These are phyloP conservation scores for Isaurus tuberculatus DNA, from an alignment of 92 coral and sea anemone species.

Conservation along the genomic window DNA sequence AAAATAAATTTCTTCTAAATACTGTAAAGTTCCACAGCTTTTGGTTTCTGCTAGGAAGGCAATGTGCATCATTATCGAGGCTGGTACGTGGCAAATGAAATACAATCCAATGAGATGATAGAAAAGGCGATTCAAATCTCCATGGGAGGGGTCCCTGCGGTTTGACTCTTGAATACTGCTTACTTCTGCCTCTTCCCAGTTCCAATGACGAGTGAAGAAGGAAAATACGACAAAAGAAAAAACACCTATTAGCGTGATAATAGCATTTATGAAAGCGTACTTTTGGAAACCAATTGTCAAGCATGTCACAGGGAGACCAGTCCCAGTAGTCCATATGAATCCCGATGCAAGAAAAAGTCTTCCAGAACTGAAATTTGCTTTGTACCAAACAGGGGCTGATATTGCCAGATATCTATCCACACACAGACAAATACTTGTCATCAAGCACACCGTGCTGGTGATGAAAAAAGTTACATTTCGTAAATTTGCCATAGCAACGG, in stretches of 20 bases:
- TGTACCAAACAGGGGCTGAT: conserved; percentile 45
- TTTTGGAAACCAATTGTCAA: conserved; percentile 29
- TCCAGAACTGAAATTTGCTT: conserved; percentile 15
- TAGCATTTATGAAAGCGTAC: conserved; percentile 31
- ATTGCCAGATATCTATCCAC: conserved; percentile 43
- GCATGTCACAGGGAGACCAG: conserved; percentile 39
- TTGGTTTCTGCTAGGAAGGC: conserved; percentile 15
- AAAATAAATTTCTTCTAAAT: conserved; percentile 26
- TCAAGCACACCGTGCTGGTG: conserved; percentile 18
- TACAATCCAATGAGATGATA: conserved; percentile 25
- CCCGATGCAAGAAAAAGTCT: conserved; percentile 27
- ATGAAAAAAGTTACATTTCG: conserved; percentile 20
- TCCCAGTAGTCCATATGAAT: conserved; percentile 17
- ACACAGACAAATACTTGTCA: conserved; percentile 40
- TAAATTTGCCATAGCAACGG: conserved; percentile 10
- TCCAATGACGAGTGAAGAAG: conserved; percentile 8
- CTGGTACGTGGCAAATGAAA: conserved; percentile 7
- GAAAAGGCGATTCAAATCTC: neutral
- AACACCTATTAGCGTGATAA: conserved; percentile 14
- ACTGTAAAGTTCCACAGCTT: neutral
- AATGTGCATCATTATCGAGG: conserved; percentile 11
- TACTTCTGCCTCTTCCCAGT: conserved; percentile 34
- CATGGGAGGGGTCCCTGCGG: neutral
- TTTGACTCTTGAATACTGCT: neutral
- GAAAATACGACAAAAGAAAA: conserved; percentile 26